Evolutionary conservation across 2,888 invertebrate species (phyloP).

Genomic region (Melolontha melolontha): DNA sequence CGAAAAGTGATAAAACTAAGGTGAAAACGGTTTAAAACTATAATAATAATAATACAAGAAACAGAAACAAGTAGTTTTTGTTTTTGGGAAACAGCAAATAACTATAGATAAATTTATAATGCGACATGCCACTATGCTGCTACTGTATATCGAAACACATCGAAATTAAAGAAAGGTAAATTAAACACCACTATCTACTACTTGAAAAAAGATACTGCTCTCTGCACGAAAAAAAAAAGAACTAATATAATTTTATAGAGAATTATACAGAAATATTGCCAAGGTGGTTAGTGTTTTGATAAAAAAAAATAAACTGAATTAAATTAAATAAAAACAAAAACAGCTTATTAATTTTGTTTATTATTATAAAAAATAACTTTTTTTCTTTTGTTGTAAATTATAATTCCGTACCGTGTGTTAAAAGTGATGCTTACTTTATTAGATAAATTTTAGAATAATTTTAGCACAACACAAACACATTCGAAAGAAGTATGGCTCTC

Average conservation of each 20-base stretch:
- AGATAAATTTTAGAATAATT: background rate
- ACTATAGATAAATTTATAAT: conserved; percentile 35
- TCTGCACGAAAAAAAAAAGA: conserved; percentile 39
- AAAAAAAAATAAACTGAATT: conserved; percentile 41
- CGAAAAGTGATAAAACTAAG: conserved; percentile 8
- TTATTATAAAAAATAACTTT: conserved; percentile 35
- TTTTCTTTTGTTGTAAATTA: conserved; percentile 17
- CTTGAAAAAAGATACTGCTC: conserved; percentile 40
- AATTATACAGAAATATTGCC: conserved; percentile 44
- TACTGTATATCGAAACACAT: conserved; percentile 35
- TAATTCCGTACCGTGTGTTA: conserved; percentile 39
- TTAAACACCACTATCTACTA: conserved; percentile 37
- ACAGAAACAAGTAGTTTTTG: conserved; percentile 24
- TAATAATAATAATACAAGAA: conserved; percentile 10
- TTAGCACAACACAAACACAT: background rate
- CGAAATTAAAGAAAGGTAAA: conserved; percentile 41
- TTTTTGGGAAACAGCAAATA: conserved; percentile 26
- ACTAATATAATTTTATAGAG: conserved; percentile 38
- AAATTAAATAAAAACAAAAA: conserved; percentile 42
- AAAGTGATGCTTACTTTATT: conserved; percentile 38
- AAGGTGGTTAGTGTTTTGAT: conserved; percentile 47
- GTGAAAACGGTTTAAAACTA: conserved; percentile 16
- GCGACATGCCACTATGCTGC: conserved; percentile 42
- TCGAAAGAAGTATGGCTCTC: background rate
- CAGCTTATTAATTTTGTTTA: conserved; percentile 46